phyloP scores from a whole-genome alignment of 1,140 invertebrate genomes.

The Rhynchophorus ferrugineus region DNA sequence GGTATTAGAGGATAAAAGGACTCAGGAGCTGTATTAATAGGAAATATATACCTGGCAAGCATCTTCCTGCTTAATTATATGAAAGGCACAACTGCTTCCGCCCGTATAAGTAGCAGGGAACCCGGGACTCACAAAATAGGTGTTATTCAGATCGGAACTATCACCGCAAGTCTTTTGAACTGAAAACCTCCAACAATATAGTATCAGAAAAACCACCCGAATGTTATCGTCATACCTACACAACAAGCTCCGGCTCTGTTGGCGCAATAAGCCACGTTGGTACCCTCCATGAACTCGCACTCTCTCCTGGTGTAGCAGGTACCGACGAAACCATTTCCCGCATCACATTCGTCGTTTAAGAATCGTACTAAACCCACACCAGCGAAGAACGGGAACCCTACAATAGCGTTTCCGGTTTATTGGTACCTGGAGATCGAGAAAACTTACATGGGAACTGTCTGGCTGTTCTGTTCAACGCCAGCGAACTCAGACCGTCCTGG shows the following conservation, averaged over 20 bases:
- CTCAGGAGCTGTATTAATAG: not conserved
- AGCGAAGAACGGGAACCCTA: constrained; percentile 13
- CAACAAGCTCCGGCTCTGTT: constrained; percentile 63
- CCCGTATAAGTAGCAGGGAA: constrained; percentile 61
- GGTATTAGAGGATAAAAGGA: not conserved
- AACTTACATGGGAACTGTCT: constrained; percentile 5
- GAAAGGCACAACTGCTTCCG: constrained; percentile 58
- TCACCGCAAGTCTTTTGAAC: constrained; percentile 62
- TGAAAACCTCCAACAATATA: constrained; percentile 33
- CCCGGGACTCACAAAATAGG: constrained; percentile 70
- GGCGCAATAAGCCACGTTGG: constrained; percentile 61
- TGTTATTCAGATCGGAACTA: constrained; percentile 65
- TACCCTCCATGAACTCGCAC: constrained; percentile 62
- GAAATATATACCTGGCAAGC: constrained; percentile 64
- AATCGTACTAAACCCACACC: constrained; percentile 59
- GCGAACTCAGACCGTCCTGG: not conserved
- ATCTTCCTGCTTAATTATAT: constrained; percentile 56
- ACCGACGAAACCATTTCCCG: constrained; percentile 56
- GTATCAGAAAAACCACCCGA: not conserved
- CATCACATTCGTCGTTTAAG: constrained; percentile 56
- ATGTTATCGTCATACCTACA: constrained; percentile 55
- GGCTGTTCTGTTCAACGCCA: not conserved
- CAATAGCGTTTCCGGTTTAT: not conserved
- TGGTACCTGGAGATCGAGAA: not conserved
- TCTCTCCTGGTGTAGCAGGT: constrained; percentile 69